phyloP scores from a whole-genome alignment of 1,140 invertebrate species.

The Colletes latitarsis region DNA sequence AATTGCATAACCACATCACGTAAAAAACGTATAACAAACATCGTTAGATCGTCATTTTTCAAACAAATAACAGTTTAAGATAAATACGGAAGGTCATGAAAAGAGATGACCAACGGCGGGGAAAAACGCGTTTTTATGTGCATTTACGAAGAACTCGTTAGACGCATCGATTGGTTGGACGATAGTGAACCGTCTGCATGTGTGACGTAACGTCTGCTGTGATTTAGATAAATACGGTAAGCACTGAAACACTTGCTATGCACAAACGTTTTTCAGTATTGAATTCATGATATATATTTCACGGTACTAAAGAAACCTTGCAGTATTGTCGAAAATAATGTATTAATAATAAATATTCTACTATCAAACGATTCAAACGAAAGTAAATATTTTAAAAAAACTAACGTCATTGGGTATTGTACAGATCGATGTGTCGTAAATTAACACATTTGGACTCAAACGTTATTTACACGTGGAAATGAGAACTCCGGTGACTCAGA shows the following conservation, averaged over 20 bases:
- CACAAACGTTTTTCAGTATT: neutral
- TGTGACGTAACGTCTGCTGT: constrained; percentile 16
- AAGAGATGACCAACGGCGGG: constrained; percentile 14
- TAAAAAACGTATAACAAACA: neutral
- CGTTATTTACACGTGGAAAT: neutral
- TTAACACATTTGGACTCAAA: neutral
- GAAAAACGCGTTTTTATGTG: neutral
- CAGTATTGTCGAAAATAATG: no score
- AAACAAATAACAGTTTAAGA: neutral
- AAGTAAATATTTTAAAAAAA: neutral
- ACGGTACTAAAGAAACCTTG: neutral
- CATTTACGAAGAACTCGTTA: neutral
- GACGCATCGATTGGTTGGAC: neutral
- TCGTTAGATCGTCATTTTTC: neutral
- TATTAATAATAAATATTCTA: no score
- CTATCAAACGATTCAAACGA: neutral
- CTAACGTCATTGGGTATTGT: neutral
- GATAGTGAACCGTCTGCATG: neutral
- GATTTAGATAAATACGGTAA: neutral
- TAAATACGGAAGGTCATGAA: constrained; percentile 32
- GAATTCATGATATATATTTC: neutral
- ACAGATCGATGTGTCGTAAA: neutral
- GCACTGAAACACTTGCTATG: neutral
- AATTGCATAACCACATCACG: neutral
- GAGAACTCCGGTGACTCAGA: neutral